Percentiles rank a stretch among this genome's conserved stretches.
phyloP scores from a whole-genome alignment of 2,113 vertebrate species.

The Zosterops lateralis region DNA sequence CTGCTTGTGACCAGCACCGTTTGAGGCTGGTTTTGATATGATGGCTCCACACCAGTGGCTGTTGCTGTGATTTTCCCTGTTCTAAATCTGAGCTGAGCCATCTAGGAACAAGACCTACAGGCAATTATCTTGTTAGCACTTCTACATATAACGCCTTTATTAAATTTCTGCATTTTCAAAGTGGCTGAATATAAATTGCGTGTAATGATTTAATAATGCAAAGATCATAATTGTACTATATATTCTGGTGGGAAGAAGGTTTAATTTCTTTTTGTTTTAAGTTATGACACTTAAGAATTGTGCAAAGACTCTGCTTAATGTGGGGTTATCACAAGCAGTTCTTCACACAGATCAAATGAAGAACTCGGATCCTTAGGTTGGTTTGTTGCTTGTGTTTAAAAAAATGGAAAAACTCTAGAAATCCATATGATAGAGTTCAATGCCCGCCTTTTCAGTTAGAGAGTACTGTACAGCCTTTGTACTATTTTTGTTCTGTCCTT shows the following conservation, averaged over 20 bases:
- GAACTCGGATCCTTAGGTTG: background rate
- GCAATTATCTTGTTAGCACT: background rate
- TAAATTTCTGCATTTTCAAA: background rate
- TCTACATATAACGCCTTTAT: background rate
- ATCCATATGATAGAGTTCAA: background rate
- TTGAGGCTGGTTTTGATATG: fast-evolving
- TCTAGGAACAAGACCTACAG: background rate
- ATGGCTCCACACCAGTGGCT: fast-evolving
- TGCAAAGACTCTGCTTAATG: background rate
- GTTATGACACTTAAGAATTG: background rate
- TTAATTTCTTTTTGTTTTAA: background rate
- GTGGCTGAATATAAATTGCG: background rate
- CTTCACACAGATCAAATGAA: background rate
- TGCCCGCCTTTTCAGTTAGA: constrained; percentile 20
- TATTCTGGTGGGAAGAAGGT: background rate
- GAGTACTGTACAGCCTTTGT: constrained; percentile 59
- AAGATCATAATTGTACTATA: background rate
- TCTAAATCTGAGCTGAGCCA: background rate
- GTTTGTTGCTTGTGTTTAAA: background rate
- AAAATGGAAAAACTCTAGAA: background rate
- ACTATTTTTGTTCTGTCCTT: constrained; percentile 57
- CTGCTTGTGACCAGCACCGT: fast-evolving
- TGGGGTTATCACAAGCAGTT: background rate
- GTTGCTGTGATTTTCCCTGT: background rate
- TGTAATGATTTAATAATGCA: background rate